Evolutionary conservation across 2,113 vertebrate species (phyloP).

Genomic region (Anhinga anhinga): DNA sequence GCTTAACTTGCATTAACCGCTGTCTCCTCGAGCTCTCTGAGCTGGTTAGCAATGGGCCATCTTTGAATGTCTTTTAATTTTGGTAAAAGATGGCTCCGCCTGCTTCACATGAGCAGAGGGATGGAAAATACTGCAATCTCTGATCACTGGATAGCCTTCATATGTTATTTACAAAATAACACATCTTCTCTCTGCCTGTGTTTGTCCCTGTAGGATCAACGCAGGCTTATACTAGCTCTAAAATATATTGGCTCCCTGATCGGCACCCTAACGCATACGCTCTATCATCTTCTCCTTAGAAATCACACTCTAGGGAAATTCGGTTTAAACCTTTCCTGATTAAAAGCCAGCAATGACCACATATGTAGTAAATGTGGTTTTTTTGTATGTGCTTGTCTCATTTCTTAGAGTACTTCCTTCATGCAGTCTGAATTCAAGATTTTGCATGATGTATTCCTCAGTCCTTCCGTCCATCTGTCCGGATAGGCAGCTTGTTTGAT

Average conservation of each 20-base stretch:
- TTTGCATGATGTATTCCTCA: constrained; percentile 44
- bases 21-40: neutral
- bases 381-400: neutral
- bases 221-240: neutral
- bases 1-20: neutral
- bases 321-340: constrained; percentile 5
- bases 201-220: neutral
- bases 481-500: constrained; percentile 36
- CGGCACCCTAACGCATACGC: constrained; percentile 9
- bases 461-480: constrained; percentile 62
- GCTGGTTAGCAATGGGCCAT: neutral
- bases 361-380: neutral
- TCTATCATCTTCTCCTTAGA: constrained; percentile 25
- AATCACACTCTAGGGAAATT: constrained; percentile 54
- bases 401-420: constrained; percentile 30
- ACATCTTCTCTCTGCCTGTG: constrained; percentile 29
- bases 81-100: constrained; percentile 18
- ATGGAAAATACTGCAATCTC: constrained; percentile 5
- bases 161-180: constrained; percentile 49
- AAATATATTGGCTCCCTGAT: constrained; percentile 57
- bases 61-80: neutral
- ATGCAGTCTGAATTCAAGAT: neutral
- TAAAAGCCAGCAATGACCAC: constrained; percentile 50
- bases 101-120: neutral
- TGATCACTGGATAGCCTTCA: constrained; percentile 3